Evolutionary conservation across 2,113 vertebrate genomes (phyloP), one percentile per base, ranked within the genome.

Genomic region (Lagenorhynchus albirostris): DNA sequence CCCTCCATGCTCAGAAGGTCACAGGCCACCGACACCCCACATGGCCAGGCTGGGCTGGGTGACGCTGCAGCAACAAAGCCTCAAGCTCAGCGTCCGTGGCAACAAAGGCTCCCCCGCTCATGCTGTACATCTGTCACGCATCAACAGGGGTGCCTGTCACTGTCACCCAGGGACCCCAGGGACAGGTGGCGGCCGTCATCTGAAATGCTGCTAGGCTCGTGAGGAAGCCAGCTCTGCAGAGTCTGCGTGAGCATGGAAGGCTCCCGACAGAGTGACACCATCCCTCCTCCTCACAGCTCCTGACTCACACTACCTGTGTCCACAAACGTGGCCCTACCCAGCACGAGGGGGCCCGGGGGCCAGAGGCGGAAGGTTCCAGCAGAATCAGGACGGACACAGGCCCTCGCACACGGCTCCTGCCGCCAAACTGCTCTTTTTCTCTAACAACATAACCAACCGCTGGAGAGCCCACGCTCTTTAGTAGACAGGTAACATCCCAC

Each of bases 231-330:
- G 23, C 87, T 8, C 8, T 4, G 6, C 8, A 8, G 36, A 8
- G 36, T 47, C 67, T 21, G 7, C 8, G 2, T 0, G 3, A 26
- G 7, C 23, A 3, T 1, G 0, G 68, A 15, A 5, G 3, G 18
- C 74, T 60, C 12, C 33, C 0, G 6, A 44, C 26, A 50, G 17
- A 26, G 36, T 1, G 21, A 74, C 3, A 3, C 38, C 13, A 15
- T 6, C 18, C 23, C 4, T 6, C 12, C 58, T 70, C 71, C 58
- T 47, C 25, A 4, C 2, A 33, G 21, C 76, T 76, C n/a, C 23
- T 1, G 20, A 31, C 60, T 36, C 31, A 33, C 17, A 1, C 44
- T 3, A 0, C 4, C 70, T 23, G 2, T 7, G 25, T 38, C 60
- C 79, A 77, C 70, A 67, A 36, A 47, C 0, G 2, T 6, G 23